phyloP scores from a whole-genome alignment of 2,888 invertebrate species.

The Noctua comes region DNA sequence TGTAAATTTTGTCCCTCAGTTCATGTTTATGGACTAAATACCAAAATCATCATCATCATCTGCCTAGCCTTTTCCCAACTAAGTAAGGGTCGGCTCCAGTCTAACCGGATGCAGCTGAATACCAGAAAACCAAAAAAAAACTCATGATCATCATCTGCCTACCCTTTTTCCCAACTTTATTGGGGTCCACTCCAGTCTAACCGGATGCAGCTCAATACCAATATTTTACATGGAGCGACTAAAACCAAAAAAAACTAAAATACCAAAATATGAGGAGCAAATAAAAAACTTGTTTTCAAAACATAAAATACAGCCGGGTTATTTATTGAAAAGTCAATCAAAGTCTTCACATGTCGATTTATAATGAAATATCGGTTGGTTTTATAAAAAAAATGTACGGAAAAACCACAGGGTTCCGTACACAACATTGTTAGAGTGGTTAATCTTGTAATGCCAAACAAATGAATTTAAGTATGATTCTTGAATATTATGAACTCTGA shows the following conservation, averaged over 20 bases:
- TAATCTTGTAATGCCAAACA: background rate
- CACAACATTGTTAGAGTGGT: background rate
- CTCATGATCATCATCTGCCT: too few relatives aligned
- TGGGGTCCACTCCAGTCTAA: too few relatives aligned
- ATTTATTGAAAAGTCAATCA: slow-evolving; percentile 18
- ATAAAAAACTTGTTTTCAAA: background rate
- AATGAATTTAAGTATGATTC: background rate
- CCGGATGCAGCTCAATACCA: too few relatives aligned
- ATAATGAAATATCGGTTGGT: slow-evolving; percentile 30
- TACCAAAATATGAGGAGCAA: background rate
- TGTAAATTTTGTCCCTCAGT: too few relatives aligned
- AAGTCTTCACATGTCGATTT: slow-evolving; percentile 31
- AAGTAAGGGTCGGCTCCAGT: too few relatives aligned
- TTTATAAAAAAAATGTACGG: background rate
- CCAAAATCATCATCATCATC: too few relatives aligned
- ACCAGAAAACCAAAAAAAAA: too few relatives aligned
- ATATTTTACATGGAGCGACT: too few relatives aligned
- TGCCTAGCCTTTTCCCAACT: too few relatives aligned
- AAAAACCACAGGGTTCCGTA: slow-evolving; percentile 30
- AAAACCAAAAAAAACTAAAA: too few relatives aligned
- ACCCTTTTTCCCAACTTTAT: too few relatives aligned
- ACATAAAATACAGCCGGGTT: background rate
- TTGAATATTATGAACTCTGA: background rate
- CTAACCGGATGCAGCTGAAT: too few relatives aligned
- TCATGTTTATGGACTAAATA: background rate